Evolutionary conservation across 2,888 invertebrate species (phyloP).

Genomic region (Chymomyza amoena): DNA sequence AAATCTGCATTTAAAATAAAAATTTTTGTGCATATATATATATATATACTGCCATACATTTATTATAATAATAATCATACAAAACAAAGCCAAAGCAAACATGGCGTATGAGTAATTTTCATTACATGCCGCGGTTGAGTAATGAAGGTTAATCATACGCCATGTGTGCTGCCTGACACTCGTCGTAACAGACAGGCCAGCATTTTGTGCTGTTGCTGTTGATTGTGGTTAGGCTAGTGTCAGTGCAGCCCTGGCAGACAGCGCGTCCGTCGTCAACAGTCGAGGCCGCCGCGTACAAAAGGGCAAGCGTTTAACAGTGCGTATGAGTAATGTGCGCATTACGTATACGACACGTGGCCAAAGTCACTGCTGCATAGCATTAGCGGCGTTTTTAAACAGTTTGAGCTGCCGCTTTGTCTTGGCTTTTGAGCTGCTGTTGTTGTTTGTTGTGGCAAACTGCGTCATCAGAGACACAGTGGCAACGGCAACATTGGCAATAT

Average conservation of each 20-base stretch:
- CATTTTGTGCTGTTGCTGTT: slow-evolving; percentile 20
- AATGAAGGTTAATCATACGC: slow-evolving; percentile 64
- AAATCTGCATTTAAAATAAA: slow-evolving; percentile 66
- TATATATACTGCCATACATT: slow-evolving; percentile 9
- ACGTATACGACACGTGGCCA: slow-evolving; percentile 63
- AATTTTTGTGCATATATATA: slow-evolving; percentile 29
- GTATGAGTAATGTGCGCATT: slow-evolving; percentile 60
- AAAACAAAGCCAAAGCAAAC: slow-evolving; percentile 12
- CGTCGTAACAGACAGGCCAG: slow-evolving; percentile 13
- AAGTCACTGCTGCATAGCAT: slow-evolving; percentile 20
- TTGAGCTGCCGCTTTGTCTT: not conserved
- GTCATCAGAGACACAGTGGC: not conserved
- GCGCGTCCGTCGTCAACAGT: slow-evolving; percentile 16
- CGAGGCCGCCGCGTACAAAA: not conserved
- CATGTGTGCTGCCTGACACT: slow-evolving; percentile 33
- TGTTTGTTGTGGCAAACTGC: not conserved
- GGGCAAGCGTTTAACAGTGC: slow-evolving; percentile 35
- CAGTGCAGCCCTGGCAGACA: slow-evolving; percentile 21
- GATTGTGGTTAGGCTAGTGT: slow-evolving; percentile 35
- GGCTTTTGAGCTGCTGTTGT: not conserved
- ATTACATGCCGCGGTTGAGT: slow-evolving; percentile 33
- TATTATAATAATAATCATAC: slow-evolving; percentile 18
- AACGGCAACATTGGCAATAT: not conserved
- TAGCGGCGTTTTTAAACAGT: not conserved
- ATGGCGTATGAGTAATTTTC: slow-evolving; percentile 59